These are phyloP conservation scores for Orchesella flavescens DNA, from an alignment of 2,888 invertebrate species.

Conservation along the genomic window DNA sequence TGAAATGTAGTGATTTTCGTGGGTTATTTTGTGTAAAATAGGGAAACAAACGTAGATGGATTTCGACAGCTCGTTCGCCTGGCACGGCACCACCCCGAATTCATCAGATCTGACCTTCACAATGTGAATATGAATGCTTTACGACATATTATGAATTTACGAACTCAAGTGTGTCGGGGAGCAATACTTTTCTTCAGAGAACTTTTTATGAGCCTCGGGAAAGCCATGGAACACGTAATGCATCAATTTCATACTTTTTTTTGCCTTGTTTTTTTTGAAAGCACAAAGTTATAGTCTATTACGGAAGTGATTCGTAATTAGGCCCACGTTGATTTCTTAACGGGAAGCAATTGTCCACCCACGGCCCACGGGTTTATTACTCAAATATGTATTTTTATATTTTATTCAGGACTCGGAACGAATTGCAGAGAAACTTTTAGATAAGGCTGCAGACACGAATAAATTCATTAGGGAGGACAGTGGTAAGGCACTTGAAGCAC, in stretches of 20 bases:
- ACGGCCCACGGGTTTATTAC: not conserved
- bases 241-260: slow-evolving; percentile 72
- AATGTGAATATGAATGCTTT: slow-evolving; percentile 82
- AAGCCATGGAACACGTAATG: slow-evolving; percentile 78
- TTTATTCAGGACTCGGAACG: slow-evolving; percentile 84
- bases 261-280: slow-evolving; percentile 28
- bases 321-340: slow-evolving; percentile 19
- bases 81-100: slow-evolving; percentile 80
- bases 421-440: slow-evolving; percentile 85
- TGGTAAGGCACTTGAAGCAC: slow-evolving; percentile 84
- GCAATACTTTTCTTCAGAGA: slow-evolving; percentile 89
- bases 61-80: slow-evolving; percentile 82
- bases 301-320: slow-evolving; percentile 49
- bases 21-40: slow-evolving; percentile 33
- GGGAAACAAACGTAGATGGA: slow-evolving; percentile 85
- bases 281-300: slow-evolving; percentile 19
- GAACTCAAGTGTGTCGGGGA: slow-evolving; percentile 92
- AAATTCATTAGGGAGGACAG: slow-evolving; percentile 93
- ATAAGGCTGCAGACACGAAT: slow-evolving; percentile 94
- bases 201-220: slow-evolving; percentile 79
- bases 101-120: slow-evolving; percentile 80
- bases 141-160: slow-evolving; percentile 87
- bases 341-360: slow-evolving; percentile 26
- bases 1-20: not conserved
- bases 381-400: slow-evolving; percentile 67